Conservation (phyloP, 2,888 invertebrate species). For the Diplolepis rosae region DNA sequence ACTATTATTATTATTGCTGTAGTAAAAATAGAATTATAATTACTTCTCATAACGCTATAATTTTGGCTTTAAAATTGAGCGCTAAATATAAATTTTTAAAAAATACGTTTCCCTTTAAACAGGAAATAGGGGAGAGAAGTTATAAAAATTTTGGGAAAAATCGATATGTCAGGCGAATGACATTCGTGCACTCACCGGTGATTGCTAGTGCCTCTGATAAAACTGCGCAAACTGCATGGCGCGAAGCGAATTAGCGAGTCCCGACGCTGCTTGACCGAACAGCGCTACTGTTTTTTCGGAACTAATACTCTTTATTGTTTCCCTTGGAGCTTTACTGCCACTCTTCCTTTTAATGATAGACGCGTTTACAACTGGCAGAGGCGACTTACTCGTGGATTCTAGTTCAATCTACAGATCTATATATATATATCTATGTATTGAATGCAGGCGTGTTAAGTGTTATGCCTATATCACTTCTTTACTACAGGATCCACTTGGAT, state of each 20-base stretch:
- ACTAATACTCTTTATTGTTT: slow-evolving; percentile 23
- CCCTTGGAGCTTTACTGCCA: not conserved
- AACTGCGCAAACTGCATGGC: not conserved
- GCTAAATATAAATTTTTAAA: no score
- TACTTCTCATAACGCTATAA: no score
- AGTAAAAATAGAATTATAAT: no score
- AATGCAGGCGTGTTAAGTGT: not conserved
- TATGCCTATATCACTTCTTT: not conserved
- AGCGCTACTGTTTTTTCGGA: slow-evolving; percentile 29
- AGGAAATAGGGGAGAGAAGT: no score
- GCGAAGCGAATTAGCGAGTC: not conserved
- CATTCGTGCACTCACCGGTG: not conserved
- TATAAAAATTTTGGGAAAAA: no score
- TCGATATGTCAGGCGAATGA: no score
- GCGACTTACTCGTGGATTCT: slow-evolving; percentile 52
- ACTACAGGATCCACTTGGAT: slow-evolving; percentile 1
- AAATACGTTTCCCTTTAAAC: no score
- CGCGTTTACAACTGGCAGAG: slow-evolving; percentile 39
- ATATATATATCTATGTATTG: no score
- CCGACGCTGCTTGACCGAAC: not conserved
- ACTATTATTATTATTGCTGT: no score
- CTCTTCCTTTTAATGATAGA: not conserved
- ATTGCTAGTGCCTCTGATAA: not conserved
- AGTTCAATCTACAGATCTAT: slow-evolving; percentile 38
- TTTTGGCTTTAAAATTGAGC: no score